Percentiles rank a stretch among this genome's conserved stretches.
phyloP scores from a whole-genome alignment of 2,113 vertebrate genomes.

The Ctenomys sociabilis region DNA sequence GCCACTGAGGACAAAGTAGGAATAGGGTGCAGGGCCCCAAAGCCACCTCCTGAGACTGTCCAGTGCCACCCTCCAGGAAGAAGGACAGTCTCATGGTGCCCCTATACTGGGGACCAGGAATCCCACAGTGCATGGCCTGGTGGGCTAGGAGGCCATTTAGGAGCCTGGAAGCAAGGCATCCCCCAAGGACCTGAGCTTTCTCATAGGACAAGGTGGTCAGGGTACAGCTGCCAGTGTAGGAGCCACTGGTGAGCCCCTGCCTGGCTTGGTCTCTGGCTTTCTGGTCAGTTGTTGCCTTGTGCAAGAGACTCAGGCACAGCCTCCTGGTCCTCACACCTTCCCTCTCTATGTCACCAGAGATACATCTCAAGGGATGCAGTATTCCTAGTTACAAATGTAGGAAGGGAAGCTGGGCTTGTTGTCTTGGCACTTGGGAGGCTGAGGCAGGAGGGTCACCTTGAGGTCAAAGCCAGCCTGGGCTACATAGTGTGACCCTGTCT shows the following conservation, averaged over 20 bases:
- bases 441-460: not conserved
- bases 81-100: not conserved
- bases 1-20: too few relatives aligned
- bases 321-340: fast-evolving
- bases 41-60: not conserved
- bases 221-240: not conserved
- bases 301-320: not conserved
- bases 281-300: not conserved
- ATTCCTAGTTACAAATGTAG: not conserved
- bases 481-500: not conserved
- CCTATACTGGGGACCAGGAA: not conserved
- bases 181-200: not conserved
- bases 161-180: not conserved
- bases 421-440: not conserved
- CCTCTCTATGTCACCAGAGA: not conserved
- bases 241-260: not conserved
- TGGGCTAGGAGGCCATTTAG: not conserved
- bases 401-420: not conserved
- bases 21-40: not conserved
- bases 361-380: fast-evolving
- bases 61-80: not conserved
- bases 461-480: not conserved
- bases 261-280: not conserved
- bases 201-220: not conserved
- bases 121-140: not conserved